Conservation (phyloP, 2,888 invertebrate species). For the Megastigmus dorsalis region DNA sequence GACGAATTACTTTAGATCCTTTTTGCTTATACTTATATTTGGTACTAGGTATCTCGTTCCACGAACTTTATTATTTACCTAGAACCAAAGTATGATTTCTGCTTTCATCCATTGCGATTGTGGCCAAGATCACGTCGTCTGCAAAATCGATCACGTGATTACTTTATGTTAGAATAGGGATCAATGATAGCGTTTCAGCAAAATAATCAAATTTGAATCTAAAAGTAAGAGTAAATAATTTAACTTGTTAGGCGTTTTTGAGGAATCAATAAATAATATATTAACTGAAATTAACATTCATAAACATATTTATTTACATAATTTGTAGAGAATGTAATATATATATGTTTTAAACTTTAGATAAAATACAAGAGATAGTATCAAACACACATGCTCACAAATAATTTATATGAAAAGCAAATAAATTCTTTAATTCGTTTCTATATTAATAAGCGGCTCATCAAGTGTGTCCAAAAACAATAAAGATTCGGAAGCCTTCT, state of each 20-base stretch:
- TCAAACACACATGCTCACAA: slow-evolving; percentile 38
- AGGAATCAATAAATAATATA: neutral
- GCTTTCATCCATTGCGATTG: slow-evolving; percentile 12
- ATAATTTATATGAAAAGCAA: slow-evolving; percentile 20
- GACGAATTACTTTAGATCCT: neutral
- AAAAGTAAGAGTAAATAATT: neutral
- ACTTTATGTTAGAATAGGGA: neutral
- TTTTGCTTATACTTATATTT: no score
- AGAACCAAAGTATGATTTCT: no score
- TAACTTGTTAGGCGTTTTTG: no score
- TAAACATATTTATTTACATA: slow-evolving; percentile 54
- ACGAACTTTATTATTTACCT: slow-evolving; percentile 13
- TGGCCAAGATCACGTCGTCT: slow-evolving; percentile 36
- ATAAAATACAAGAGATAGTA: slow-evolving; percentile 52
- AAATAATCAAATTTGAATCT: no score
- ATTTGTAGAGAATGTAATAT: slow-evolving; percentile 13
- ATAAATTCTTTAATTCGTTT: slow-evolving; percentile 42
- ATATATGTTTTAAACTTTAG: slow-evolving; percentile 40
- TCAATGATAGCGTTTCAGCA: no score
- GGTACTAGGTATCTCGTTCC: neutral
- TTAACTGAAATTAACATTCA: slow-evolving; percentile 45
- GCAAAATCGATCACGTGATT: slow-evolving; percentile 42
- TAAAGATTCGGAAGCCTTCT: slow-evolving; percentile 40
- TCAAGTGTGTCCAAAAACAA: slow-evolving; percentile 41
- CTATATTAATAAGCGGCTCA: slow-evolving; percentile 51